phyloP scores from a whole-genome alignment of 2,797 vertebrate species.

The Gephyroberyx darwinii region DNA sequence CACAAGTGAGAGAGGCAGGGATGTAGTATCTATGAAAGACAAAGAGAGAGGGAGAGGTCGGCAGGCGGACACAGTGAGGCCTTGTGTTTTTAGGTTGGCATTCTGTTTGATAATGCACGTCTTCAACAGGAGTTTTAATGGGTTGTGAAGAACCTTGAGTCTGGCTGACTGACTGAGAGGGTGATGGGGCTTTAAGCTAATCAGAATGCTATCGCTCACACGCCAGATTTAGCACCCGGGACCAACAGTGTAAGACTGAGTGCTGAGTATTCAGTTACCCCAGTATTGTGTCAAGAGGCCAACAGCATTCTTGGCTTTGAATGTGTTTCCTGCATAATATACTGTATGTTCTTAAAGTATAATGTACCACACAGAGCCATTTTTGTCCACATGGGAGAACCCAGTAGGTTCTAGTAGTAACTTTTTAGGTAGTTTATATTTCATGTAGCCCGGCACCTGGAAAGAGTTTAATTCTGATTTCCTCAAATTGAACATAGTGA shows the following conservation, averaged over 20 bases:
- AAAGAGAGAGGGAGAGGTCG: background rate
- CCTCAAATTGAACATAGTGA: too few relatives aligned
- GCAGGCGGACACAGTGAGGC: background rate
- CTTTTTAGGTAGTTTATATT: background rate
- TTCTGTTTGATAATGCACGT: constrained; percentile 19
- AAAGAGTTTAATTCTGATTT: background rate
- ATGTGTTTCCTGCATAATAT: constrained; percentile 16
- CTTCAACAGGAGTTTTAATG: constrained; percentile 25
- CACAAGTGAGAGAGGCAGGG: background rate
- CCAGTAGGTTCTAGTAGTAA: background rate
- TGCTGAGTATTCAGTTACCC: constrained; percentile 1
- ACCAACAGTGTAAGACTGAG: constrained; percentile 3
- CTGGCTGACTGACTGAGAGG: background rate
- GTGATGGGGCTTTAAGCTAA: constrained; percentile 5
- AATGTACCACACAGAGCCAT: background rate
- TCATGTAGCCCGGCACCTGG: background rate
- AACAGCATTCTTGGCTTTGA: constrained; percentile 15
- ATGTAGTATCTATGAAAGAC: constrained; percentile 2
- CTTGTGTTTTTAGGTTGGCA: constrained; percentile 1
- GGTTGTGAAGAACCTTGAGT: constrained; percentile 1
- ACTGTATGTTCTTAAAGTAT: background rate
- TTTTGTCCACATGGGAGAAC: background rate
- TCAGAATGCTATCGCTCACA: constrained; percentile 15
- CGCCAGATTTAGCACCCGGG: constrained; percentile 4
- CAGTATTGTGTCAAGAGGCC: constrained; percentile 1